Base-by-base conservation (phyloP, 2,113 vertebrate genomes). In the Pelecanoides urinatrix region DNA sequence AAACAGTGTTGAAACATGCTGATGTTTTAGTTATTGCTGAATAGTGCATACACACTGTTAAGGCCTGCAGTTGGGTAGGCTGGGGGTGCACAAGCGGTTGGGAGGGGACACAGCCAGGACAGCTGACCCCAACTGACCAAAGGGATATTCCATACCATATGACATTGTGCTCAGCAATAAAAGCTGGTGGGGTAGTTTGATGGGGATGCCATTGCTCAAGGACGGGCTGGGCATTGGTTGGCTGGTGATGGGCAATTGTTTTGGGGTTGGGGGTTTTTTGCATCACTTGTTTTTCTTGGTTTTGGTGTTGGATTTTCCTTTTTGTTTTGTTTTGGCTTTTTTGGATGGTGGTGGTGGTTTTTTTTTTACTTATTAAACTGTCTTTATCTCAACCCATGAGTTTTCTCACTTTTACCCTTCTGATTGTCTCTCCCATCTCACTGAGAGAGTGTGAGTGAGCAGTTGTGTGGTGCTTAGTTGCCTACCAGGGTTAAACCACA, bases 141-240 rank as follows among this genome's bases (percentile, higher is more conserved):
- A 79, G 16, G 11, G 26, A 10, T 61, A 42, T 11, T 62, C 21
- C 29, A 7, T 18, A 52, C 6, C 18, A 23, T 20, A 5, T 9
- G 8, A 21, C 32, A 9, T 26, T 4, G 10, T 12, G 7, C 21
- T 77, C 40, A 21, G 36, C 17, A 13, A 25, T 38, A 55, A n/a
- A 76, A 71, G 11, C 3, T 18, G 16, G 3, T 11, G 22, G 22
- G 45, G 22, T 53, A 50, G 13, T 36, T 80, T 80, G 4, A 9
- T 70, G 36, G 16, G 29, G 12, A 45, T 63, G n/a, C 16, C 0
- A 0, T 42, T 40, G 18, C 45, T n/a, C 1, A 1, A 20, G 17
- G 12, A 7, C 19, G 47, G 16, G 20, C 22, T 21, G 20, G 15
- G 3, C 10, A 32, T 38, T 27, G 5, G 10, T 63, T 13, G 4